A percentile compares a stretch with the other conserved stretches of the same genome.
These are phyloP conservation scores for Deilephila elpenor DNA, from an alignment of 2,888 invertebrate species.

Conservation along the genomic window DNA sequence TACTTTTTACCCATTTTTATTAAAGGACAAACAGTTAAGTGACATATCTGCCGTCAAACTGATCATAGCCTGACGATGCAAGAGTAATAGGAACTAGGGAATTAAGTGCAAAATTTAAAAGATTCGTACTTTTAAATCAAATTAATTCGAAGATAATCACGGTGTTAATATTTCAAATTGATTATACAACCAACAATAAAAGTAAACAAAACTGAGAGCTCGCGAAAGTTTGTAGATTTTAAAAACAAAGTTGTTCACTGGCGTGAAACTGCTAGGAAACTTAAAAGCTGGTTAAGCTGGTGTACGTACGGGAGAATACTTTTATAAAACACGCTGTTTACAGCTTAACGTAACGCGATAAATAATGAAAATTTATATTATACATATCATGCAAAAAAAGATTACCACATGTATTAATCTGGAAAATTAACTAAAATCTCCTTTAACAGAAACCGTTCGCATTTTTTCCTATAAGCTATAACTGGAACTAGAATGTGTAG, in stretches of 20 bases:
- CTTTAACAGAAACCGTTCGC: no score
- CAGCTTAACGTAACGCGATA: no score
- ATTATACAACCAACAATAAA: conserved; percentile 41
- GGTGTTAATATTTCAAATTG: conserved; percentile 35
- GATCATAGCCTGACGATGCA: no score
- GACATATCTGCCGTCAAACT: no score
- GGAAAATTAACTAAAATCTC: no score
- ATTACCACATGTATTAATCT: no score
- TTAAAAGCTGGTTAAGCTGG: conserved; percentile 58
- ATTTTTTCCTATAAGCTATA: no score
- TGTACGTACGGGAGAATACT: conserved; percentile 45
- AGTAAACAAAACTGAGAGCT: conserved; percentile 51
- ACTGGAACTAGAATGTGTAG: no score
- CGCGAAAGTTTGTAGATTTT: conserved; percentile 58
- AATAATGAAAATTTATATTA: no score
- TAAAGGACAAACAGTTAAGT: no score
- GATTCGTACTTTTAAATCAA: not conserved
- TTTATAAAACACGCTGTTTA: not conserved
- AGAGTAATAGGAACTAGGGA: not conserved
- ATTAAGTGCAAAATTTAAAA: not conserved
- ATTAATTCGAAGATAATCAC: not conserved
- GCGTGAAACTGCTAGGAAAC: conserved; percentile 62
- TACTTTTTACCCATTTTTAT: no score
- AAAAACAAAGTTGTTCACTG: conserved; percentile 63
- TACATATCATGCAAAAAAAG: no score